A percentile compares a stretch with the other conserved stretches of the same genome.
phyloP scores from a whole-genome alignment of 2,113 vertebrate species.

The human region DNA sequence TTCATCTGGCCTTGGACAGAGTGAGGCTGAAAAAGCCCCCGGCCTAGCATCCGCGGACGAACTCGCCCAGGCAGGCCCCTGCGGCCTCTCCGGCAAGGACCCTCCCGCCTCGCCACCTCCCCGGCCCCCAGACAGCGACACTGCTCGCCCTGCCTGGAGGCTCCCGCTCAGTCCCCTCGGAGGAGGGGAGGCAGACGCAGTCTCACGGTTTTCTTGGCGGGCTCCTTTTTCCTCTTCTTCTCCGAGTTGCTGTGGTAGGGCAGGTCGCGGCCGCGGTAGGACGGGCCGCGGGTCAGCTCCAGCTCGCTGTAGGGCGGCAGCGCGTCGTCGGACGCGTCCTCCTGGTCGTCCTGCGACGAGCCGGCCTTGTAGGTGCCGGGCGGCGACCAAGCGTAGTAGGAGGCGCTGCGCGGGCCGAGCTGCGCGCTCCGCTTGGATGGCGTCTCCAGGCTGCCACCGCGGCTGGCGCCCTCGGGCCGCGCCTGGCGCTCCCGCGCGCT shows the following conservation, averaged over 20 bases:
- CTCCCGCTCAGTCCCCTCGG: constrained; percentile 56
- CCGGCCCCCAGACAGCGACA: neutral
- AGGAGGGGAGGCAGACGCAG: constrained; percentile 68
- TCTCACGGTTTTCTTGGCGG: constrained; percentile 92
- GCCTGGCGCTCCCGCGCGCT: constrained; percentile 91
- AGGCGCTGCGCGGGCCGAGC: constrained; percentile 82
- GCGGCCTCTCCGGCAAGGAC: neutral
- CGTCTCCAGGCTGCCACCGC: constrained; percentile 86
- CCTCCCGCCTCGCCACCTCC: neutral
- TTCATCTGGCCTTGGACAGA: neutral
- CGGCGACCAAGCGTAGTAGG: constrained; percentile 86
- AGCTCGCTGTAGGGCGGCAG: constrained; percentile 89
- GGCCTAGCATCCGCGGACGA: fast-evolving
- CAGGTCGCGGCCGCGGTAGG: constrained; percentile 84
- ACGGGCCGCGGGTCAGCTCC: constrained; percentile 86
- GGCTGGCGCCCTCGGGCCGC: constrained; percentile 84
- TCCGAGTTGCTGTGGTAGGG: constrained; percentile 83
- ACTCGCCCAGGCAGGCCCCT: neutral
- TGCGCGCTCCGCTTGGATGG: constrained; percentile 90
- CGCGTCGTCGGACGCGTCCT: constrained; percentile 86
- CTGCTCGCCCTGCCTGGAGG: constrained; percentile 26
- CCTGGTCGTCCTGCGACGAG: constrained; percentile 80
- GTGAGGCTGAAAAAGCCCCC: fast-evolving
- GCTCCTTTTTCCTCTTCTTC: constrained; percentile 89
- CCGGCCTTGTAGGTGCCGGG: constrained; percentile 82